These are phyloP conservation scores for Calcarius lapponicus DNA, from an alignment of 2,797 vertebrate genomes.

Conservation along the genomic window DNA sequence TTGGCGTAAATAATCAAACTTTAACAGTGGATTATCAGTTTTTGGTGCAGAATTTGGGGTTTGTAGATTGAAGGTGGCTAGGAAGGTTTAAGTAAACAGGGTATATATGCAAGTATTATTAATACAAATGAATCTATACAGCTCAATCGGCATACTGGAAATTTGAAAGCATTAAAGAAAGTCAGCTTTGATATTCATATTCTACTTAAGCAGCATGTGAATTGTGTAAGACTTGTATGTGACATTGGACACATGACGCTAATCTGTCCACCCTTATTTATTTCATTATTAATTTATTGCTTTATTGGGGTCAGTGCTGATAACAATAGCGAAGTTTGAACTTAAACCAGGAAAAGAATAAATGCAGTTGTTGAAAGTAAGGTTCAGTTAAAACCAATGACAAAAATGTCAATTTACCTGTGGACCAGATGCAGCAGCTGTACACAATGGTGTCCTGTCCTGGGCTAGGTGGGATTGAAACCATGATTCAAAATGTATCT, in stretches of 20 bases:
- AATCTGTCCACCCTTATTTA: not conserved
- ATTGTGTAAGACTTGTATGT: not conserved
- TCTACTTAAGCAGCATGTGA: not conserved
- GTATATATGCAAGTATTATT: not conserved
- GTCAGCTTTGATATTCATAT: not conserved
- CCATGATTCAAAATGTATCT: not conserved
- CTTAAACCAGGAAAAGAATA: not conserved
- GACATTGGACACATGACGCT: not conserved
- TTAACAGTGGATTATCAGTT: not conserved
- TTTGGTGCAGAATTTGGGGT: not conserved
- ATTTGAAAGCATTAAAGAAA: not conserved
- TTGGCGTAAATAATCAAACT: not conserved
- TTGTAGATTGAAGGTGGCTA: not conserved
- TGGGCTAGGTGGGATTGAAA: not conserved
- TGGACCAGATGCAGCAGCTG: not conserved
- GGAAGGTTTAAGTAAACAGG: not conserved
- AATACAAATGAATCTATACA: not conserved
- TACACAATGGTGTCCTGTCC: not conserved
- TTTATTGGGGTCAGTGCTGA: not conserved
- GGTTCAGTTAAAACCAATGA: not conserved
- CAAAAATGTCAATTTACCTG: not conserved
- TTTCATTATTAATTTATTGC: conserved; percentile 3
- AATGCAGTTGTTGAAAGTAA: not conserved
- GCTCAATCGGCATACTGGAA: not conserved
- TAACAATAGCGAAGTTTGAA: not conserved